These are phyloP conservation scores for Aptenodytes patagonicus DNA, from an alignment of 2,113 vertebrate species.

Conservation along the genomic window DNA sequence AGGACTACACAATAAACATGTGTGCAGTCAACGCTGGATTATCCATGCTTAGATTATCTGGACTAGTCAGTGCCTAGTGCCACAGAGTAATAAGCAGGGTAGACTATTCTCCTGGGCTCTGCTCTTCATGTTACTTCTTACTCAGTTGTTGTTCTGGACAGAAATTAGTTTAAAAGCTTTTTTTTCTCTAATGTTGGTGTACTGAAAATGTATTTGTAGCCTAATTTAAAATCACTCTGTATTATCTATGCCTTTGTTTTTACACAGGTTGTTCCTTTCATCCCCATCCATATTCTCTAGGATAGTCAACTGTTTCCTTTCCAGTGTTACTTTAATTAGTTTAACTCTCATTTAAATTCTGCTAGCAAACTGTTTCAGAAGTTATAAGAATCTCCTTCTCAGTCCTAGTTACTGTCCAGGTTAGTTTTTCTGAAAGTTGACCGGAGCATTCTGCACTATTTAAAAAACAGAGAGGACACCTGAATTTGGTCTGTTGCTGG, in stretches of 20 bases:
- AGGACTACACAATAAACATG: not conserved
- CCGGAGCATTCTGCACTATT: not conserved
- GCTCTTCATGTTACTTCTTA: not conserved
- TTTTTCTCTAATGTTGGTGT: not conserved
- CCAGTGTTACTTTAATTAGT: not conserved
- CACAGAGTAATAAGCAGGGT: not conserved
- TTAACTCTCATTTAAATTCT: not conserved
- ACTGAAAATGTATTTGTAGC: not conserved
- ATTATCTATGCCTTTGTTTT: not conserved
- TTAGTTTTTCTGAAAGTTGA: not conserved
- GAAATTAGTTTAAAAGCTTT: not conserved
- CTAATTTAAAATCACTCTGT: not conserved
- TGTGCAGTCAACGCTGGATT: not conserved
- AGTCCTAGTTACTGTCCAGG: not conserved
- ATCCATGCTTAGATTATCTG: not conserved
- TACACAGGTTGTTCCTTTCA: not conserved
- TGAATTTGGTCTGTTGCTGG: not conserved
- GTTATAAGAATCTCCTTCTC: not conserved
- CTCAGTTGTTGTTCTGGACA: not conserved
- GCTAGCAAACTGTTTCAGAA: not conserved
- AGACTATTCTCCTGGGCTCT: not conserved
- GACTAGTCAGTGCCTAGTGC: not conserved
- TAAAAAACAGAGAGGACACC: not conserved
- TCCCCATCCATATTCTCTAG: not conserved
- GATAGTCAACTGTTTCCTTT: not conserved